phyloP scores from a whole-genome alignment of 1,140 invertebrate genomes.

The Bombus fervidus region DNA sequence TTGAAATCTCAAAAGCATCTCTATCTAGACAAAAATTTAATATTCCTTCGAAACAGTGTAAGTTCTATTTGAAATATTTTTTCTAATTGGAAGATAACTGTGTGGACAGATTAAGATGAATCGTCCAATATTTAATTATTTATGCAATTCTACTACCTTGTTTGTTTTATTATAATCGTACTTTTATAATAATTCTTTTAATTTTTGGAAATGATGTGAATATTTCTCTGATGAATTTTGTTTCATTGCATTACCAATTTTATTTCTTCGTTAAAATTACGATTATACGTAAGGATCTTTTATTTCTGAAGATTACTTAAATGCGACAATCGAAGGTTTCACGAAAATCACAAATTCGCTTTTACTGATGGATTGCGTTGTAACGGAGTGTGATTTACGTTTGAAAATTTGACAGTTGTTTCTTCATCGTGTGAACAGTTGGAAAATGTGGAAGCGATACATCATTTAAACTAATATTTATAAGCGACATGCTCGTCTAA shows the following conservation, averaged over 20 bases:
- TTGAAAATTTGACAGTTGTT: background rate
- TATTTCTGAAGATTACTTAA: background rate
- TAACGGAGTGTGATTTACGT: background rate
- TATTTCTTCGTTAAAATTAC: background rate
- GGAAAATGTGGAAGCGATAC: background rate
- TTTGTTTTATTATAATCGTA: too few species aligned
- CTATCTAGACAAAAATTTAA: background rate
- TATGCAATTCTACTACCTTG: too few species aligned
- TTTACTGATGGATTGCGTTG: background rate
- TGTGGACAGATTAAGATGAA: too few species aligned
- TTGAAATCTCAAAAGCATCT: background rate
- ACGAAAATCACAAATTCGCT: background rate
- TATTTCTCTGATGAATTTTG: too few species aligned
- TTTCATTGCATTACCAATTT: too few species aligned
- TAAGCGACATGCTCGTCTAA: background rate
- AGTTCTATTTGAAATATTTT: too few species aligned
- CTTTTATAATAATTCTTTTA: too few species aligned
- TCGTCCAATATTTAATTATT: too few species aligned
- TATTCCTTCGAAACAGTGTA: background rate
- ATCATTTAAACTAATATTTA: background rate
- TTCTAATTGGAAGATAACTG: too few species aligned
- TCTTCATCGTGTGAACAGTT: background rate
- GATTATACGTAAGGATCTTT: background rate
- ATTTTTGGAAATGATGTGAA: too few species aligned
- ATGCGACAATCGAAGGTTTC: background rate